Percentiles rank a stretch among this genome's conserved stretches.
Conservation (phyloP, 1,140 invertebrate genomes). For the Drosophila biarmipes region DNA sequence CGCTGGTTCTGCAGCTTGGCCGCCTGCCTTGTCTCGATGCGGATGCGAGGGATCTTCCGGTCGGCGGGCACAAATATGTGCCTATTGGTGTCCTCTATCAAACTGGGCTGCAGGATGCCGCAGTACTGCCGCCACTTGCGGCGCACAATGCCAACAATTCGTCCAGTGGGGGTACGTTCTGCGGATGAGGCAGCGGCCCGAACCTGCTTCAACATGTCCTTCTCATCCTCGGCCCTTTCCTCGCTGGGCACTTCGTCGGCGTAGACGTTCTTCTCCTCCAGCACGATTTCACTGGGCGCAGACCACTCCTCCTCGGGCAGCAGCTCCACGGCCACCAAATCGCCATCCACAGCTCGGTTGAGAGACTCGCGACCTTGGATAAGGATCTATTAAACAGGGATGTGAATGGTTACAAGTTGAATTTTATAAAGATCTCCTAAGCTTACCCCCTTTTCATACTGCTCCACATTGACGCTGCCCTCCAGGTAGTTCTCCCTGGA, state of each 20-base stretch:
- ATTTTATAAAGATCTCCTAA: neutral
- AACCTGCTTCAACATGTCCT: constrained; percentile 69
- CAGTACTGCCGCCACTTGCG: constrained; percentile 99
- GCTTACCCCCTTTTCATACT: constrained; percentile 90
- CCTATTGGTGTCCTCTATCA: constrained; percentile 89
- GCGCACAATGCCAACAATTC: constrained; percentile 97
- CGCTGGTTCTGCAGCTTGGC: constrained; percentile 92
- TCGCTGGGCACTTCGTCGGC: constrained; percentile 89
- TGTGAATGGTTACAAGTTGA: neutral
- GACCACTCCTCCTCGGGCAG: constrained; percentile 96
- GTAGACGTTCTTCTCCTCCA: constrained; percentile 92
- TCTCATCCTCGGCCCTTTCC: constrained; percentile 64
- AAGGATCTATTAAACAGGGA: constrained; percentile 88
- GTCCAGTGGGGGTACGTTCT: constrained; percentile 89
- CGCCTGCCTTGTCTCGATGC: constrained; percentile 96
- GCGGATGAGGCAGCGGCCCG: constrained; percentile 85
- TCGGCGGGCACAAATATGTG: constrained; percentile 97
- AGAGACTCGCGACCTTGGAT: constrained; percentile 94
- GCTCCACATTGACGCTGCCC: constrained; percentile 94
- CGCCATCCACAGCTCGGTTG: constrained; percentile 98
- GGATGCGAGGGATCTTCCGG: constrained; percentile 94
- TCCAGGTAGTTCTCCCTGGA: constrained; percentile 97
- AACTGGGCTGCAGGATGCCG: constrained; percentile 94
- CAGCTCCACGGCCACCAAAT: constrained; percentile 96
- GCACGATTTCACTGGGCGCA: constrained; percentile 92